Base-by-base conservation (phyloP, 1,140 invertebrate species). In the Alviniconcha marisindica region DNA sequence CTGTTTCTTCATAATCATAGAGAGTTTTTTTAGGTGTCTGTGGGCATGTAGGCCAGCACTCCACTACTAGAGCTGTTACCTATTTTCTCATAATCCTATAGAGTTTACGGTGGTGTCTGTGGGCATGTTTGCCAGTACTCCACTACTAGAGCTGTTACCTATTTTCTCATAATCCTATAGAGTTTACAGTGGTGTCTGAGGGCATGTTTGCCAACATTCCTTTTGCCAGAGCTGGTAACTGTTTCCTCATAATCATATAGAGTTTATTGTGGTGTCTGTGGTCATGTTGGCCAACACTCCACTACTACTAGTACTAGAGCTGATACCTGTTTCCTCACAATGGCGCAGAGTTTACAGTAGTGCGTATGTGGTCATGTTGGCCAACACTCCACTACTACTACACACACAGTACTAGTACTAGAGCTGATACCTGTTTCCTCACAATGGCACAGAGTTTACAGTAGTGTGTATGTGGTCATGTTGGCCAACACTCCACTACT, bases 51-150 rank as follows among this genome's bases (percentile, higher is more conserved):
- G 10, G 21, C n/a, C 1, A 12, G 24, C 7, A 87, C 31, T 93
- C 94, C 84, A 96, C 96, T 84, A 90, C 96, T 10, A 94, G 98
- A 90, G 98, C 98, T 71, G 96, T 96, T 92, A 84, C 81, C 83
- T 48, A 10, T 48, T 48, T 48, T 28, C 33, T 48, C 18, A 10
- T 48, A n/a, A n/a, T n/a, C n/a, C n/a, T n/a, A 66, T 24, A 66
- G 60, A 10, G n/a, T 66, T 66, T 66, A n/a, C n/a, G 33, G 24
- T 4, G 33, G 7, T 66, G 7, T 66, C 60, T 15, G 60, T 24
- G 10, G 24, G n/a, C 10, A 3, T 18, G 24, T 18, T 2, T 10
- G 21, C n/a, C 1, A 12, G 24, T 10, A 87, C 31, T 93, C 94
- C 84, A 96, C 96, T 84, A 90, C 96, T 10, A 94, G 98, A 90